phyloP scores from a whole-genome alignment of 2,797 vertebrate species.

The Brachymystax lenok region DNA sequence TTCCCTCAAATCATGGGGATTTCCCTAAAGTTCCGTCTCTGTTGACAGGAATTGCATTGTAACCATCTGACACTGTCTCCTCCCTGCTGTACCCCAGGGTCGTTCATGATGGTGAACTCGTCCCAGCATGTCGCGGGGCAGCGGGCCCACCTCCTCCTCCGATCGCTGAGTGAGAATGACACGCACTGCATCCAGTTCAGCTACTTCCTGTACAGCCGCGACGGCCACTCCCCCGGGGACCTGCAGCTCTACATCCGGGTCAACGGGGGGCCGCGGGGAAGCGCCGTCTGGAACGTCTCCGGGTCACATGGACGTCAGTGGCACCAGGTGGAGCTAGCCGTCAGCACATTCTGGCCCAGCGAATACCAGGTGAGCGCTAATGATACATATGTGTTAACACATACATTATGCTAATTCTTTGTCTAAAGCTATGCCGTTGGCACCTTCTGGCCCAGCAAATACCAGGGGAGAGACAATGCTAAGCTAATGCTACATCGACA shows the following conservation, averaged over 20 bases:
- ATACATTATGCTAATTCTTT: neutral
- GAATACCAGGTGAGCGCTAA: conserved; percentile 87
- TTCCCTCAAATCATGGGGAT: no score
- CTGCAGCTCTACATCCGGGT: conserved; percentile 87
- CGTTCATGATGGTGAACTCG: conserved; percentile 94
- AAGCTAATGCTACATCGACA: neutral
- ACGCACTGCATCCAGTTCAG: conserved; percentile 98
- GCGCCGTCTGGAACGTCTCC: conserved; percentile 88
- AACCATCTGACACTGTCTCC: neutral
- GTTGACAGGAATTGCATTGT: no score
- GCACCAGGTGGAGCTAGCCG: conserved; percentile 92
- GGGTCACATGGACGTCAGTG: conserved; percentile 90
- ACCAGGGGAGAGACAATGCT: neutral
- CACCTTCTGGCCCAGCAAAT: neutral
- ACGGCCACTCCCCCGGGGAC: conserved; percentile 88
- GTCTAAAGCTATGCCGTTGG: neutral
- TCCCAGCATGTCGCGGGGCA: conserved; percentile 86
- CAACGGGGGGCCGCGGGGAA: conserved; percentile 85
- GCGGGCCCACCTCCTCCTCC: conserved; percentile 86
- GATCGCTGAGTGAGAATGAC: conserved; percentile 92
- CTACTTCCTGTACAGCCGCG: conserved; percentile 92
- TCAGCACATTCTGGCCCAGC: conserved; percentile 97
- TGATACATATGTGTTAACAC: neutral
- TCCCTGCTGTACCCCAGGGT: conserved; percentile 72
- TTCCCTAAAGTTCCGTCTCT: no score